Conservation (phyloP, 2,797 vertebrate genomes). For the Channallabes apus region DNA sequence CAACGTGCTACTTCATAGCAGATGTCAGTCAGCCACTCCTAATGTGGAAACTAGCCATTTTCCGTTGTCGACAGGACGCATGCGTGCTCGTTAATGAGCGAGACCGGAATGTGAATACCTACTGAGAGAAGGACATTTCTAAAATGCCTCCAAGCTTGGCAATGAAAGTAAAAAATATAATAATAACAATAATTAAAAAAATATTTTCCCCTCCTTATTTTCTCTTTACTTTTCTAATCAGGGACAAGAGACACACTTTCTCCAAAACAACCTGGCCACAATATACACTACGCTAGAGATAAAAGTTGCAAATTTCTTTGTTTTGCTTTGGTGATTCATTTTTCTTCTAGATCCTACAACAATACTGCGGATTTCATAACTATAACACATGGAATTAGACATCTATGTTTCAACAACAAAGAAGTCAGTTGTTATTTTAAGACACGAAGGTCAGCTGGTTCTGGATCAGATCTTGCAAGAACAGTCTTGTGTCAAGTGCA, state of each 20-base stretch:
- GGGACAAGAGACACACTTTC: neutral
- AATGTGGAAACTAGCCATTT: conserved; percentile 11
- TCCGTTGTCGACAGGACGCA: conserved; percentile 18
- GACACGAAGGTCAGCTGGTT: too few relatives aligned
- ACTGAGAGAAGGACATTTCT: conserved; percentile 12
- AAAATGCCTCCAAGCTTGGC: neutral
- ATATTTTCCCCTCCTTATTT: neutral
- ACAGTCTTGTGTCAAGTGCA: too few relatives aligned
- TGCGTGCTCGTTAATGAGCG: conserved; percentile 2
- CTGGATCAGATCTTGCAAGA: too few relatives aligned
- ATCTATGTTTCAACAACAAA: too few relatives aligned
- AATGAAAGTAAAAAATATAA: neutral
- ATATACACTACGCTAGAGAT: too few relatives aligned
- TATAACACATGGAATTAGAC: too few relatives aligned
- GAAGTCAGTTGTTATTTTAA: too few relatives aligned
- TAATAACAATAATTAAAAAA: neutral
- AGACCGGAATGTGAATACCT: neutral
- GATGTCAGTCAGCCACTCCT: neutral
- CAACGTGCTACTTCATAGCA: conserved; percentile 7
- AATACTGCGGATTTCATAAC: too few relatives aligned
- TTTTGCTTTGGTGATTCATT: too few relatives aligned
- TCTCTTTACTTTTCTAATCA: neutral
- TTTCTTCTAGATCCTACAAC: too few relatives aligned
- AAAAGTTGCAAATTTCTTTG: too few relatives aligned
- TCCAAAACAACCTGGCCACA: neutral